These are phyloP conservation scores for Rhinoderma darwinii DNA, from an alignment of 2,113 vertebrate species.

Conservation along the genomic window DNA sequence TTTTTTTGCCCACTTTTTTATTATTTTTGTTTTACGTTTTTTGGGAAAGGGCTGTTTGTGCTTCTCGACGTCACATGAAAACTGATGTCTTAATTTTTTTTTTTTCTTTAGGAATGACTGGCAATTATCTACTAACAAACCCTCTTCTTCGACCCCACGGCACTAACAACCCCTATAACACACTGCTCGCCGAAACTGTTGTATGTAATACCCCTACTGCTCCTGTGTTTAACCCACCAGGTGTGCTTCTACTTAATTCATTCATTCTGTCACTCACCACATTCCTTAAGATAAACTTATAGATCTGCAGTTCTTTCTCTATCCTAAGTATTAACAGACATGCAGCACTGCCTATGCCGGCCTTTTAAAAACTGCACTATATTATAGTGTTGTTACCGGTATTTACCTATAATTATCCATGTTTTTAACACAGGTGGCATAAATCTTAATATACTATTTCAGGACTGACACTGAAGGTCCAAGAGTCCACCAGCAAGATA, in stretches of 20 bases:
- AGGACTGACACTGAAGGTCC: conserved; percentile 84
- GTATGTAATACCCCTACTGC: conserved; percentile 98
- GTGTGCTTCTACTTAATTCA: conserved; percentile 90
- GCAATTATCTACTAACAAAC: conserved; percentile 99
- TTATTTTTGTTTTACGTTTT: not conserved
- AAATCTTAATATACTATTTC: conserved; percentile 89
- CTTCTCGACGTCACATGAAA: conserved; percentile 65
- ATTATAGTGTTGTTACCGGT: conserved; percentile 80
- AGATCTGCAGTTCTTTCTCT: conserved; percentile 61
- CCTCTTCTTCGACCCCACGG: conserved; percentile 99
- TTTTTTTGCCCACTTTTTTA: not conserved
- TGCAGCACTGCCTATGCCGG: conserved; percentile 69
- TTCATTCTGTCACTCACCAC: conserved; percentile 65
- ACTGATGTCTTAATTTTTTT: conserved; percentile 79
- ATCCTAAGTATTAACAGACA: conserved; percentile 60
- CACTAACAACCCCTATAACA: conserved; percentile 99
- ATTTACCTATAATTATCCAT: conserved; percentile 83
- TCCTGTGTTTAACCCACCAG: conserved; percentile 99
- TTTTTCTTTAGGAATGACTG: conserved; percentile 98
- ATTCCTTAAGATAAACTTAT: conserved; percentile 67
- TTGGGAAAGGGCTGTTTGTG: not conserved
- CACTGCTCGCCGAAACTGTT: conserved; percentile 99
- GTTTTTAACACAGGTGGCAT: conserved; percentile 87
- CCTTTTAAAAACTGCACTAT: conserved; percentile 86
- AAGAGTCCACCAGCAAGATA: conserved; percentile 85